Conservation (phyloP, 2,888 invertebrate genomes). For the Choristoneura rosaceana region DNA sequence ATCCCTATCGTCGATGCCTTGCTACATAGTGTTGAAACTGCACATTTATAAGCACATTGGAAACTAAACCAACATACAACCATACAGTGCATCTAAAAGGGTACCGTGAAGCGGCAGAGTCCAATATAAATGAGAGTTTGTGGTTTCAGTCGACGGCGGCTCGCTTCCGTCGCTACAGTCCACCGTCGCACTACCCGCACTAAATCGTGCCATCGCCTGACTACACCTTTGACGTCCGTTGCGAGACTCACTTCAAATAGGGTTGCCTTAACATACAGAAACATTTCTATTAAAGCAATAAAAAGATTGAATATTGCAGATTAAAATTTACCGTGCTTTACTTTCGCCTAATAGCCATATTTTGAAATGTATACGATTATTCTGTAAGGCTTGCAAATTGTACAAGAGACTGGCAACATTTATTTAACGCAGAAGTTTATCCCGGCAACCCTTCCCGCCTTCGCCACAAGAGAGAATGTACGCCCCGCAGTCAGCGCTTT, state of each 20-base stretch:
- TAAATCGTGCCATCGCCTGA: conserved; percentile 51
- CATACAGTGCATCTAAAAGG: conserved; percentile 25
- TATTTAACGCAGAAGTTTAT: conserved; percentile 74
- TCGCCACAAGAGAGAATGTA: conserved; percentile 74
- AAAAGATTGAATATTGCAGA: neutral
- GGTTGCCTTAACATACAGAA: conserved; percentile 32
- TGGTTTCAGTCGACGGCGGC: conserved; percentile 35
- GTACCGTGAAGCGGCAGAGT: conserved; percentile 27
- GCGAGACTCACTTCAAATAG: conserved; percentile 40
- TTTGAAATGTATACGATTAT: conserved; percentile 76
- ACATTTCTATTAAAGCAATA: neutral
- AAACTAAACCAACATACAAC: neutral
- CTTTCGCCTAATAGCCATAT: conserved; percentile 61
- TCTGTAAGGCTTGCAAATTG: conserved; percentile 62
- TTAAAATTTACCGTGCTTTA: conserved; percentile 48
- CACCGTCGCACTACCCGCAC: conserved; percentile 46
- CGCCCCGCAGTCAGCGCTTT: conserved; percentile 80
- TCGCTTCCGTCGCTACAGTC: conserved; percentile 34
- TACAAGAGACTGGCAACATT: conserved; percentile 79
- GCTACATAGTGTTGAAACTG: neutral
- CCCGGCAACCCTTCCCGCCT: conserved; percentile 78
- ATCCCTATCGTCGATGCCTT: neutral
- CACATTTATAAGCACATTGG: neutral
- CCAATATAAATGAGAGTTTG: conserved; percentile 43
- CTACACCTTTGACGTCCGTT: conserved; percentile 46